These are phyloP conservation scores for Eurosta solidaginis DNA, from an alignment of 1,140 invertebrate genomes.

Conservation along the genomic window DNA sequence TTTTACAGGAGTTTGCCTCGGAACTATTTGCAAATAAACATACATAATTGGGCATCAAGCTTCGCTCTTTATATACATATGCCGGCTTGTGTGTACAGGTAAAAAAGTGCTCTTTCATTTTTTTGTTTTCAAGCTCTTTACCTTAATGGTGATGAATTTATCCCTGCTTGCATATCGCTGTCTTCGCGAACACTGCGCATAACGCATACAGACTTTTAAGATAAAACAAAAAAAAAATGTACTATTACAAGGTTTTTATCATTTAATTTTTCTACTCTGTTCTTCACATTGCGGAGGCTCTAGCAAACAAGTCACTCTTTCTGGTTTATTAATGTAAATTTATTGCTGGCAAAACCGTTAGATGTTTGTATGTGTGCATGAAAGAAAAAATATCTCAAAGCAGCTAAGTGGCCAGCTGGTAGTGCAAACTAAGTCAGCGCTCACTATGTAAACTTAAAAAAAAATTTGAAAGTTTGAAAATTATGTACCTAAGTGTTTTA, in stretches of 20 bases:
- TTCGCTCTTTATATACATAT: neutral
- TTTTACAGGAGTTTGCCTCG: no score
- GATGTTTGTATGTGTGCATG: no score
- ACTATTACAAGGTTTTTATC: neutral
- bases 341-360: conserved; percentile 4
- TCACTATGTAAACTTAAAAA: neutral
- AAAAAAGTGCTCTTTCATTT: neutral
- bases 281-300: neutral
- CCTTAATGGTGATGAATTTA: conserved; percentile 51
- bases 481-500: no score
- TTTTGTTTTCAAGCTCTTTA: neutral
- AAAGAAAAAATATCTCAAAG: no score
- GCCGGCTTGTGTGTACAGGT: neutral
- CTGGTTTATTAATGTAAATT: neutral
- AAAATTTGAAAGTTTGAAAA: neutral
- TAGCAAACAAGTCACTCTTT: neutral
- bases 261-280: neutral
- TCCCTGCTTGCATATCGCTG: conserved; percentile 58
- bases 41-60: no score
- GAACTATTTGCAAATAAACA: no score
- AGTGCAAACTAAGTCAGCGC: neutral
- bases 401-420: no score
- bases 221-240: neutral
- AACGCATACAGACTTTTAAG: conserved; percentile 34
- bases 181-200: conserved; percentile 46